Conservation (phyloP, 2,888 invertebrate species). For the Leucophora obtusa region DNA sequence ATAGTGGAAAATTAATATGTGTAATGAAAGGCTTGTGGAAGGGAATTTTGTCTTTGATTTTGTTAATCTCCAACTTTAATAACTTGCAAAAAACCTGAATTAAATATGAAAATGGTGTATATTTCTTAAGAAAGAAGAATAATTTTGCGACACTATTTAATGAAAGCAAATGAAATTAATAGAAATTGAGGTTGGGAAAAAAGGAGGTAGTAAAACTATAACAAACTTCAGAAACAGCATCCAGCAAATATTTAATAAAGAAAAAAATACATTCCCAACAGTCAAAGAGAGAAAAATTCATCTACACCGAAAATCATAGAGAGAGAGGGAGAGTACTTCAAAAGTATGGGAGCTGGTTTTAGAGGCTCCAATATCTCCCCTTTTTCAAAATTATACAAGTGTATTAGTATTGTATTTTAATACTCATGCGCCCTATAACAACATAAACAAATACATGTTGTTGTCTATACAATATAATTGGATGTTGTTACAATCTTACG, state of each 20-base stretch:
- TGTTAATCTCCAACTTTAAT: no score
- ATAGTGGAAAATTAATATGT: no score
- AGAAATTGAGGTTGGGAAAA: background rate
- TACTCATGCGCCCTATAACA: constrained; percentile 1
- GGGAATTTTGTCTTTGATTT: no score
- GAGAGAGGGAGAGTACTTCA: background rate
- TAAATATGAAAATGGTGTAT: background rate
- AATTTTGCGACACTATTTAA: constrained; percentile 6
- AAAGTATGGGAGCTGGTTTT: background rate
- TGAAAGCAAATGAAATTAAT: constrained; percentile 14
- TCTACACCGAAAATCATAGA: background rate
- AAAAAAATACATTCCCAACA: background rate
- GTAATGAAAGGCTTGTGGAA: no score
- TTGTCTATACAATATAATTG: constrained; percentile 11
- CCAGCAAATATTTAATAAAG: background rate
- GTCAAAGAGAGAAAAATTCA: background rate
- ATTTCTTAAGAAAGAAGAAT: background rate
- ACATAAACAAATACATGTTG: constrained; percentile 13
- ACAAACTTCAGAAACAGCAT: background rate
- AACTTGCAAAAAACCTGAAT: no score
- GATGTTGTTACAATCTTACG: constrained; percentile 47
- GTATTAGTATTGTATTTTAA: background rate
- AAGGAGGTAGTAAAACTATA: background rate
- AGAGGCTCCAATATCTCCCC: constrained; percentile 6
- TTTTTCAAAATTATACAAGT: background rate